Percentiles rank a stretch among this genome's conserved stretches.
These are phyloP conservation scores for Metellina segmentata DNA, from an alignment of 2,888 invertebrate species.

Conservation along the genomic window DNA sequence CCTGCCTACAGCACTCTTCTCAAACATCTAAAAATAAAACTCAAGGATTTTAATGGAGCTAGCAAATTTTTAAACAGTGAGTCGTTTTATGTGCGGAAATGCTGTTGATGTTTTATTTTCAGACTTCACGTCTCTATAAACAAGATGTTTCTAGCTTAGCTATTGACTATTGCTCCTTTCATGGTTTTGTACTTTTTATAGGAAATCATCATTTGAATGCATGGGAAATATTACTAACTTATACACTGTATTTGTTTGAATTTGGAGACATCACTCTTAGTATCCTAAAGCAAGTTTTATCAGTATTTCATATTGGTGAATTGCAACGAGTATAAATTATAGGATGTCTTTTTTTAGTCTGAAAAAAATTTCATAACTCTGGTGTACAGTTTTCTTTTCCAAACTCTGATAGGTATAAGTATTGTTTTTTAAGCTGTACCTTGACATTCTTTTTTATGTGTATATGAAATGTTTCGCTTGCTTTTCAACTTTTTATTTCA, in stretches of 20 bases:
- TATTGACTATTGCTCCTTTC: conserved; percentile 37
- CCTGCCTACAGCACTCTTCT: conserved; percentile 15
- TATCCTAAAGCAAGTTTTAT: conserved; percentile 34
- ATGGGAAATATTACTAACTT: conserved; percentile 10
- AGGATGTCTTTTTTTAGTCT: no score
- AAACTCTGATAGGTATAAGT: no score
- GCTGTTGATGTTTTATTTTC: conserved; percentile 14
- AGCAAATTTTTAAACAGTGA: not conserved
- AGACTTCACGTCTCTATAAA: conserved; percentile 17
- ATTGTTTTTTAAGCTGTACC: no score
- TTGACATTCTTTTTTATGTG: no score
- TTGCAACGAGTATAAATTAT: no score
- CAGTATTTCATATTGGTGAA: conserved; percentile 4
- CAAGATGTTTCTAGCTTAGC: conserved; percentile 24
- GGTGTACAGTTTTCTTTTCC: no score
- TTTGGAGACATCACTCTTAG: not conserved
- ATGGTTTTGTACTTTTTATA: conserved; percentile 68
- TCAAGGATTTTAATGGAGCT: conserved; percentile 11
- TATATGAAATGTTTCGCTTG: no score
- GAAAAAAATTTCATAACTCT: no score
- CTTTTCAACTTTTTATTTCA: no score
- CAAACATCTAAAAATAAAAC: conserved; percentile 10
- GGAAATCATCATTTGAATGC: conserved; percentile 40
- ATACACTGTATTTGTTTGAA: conserved; percentile 5
- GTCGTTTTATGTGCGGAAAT: not conserved